phyloP scores from a whole-genome alignment of 2,113 vertebrate genomes.

The Lates calcarifer region DNA sequence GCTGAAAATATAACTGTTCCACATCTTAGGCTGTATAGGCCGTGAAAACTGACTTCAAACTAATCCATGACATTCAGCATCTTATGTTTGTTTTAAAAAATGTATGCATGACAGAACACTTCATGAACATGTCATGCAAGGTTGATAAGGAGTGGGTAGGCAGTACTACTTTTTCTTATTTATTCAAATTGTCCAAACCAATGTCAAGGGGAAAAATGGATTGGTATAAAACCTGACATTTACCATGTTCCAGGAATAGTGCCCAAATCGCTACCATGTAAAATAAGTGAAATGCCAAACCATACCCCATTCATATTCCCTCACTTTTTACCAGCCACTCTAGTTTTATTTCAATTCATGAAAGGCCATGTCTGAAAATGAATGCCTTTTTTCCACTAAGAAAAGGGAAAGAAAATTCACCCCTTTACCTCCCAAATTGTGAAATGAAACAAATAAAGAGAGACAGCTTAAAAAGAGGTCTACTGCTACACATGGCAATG shows the following conservation, averaged over 20 bases:
- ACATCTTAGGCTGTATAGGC: background rate
- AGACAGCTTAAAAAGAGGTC: constrained; percentile 49
- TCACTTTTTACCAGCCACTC: constrained; percentile 74
- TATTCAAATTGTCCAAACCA: constrained; percentile 58
- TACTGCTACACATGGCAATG: constrained; percentile 70
- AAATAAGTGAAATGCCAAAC: constrained; percentile 82
- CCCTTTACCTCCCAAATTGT: constrained; percentile 69
- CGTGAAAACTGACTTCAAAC: background rate
- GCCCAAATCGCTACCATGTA: constrained; percentile 73
- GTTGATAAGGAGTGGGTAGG: constrained; percentile 36
- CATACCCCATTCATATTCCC: constrained; percentile 75
- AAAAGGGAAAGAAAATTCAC: constrained; percentile 68
- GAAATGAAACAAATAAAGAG: constrained; percentile 69
- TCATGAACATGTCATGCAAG: constrained; percentile 3
- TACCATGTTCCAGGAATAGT: constrained; percentile 79
- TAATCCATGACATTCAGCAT: background rate
- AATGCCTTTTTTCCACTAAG: constrained; percentile 76
- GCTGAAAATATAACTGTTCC: background rate
- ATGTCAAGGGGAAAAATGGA: constrained; percentile 65
- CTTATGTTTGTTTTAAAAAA: constrained; percentile 49
- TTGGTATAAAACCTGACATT: constrained; percentile 79
- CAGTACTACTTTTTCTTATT: constrained; percentile 46
- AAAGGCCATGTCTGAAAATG: constrained; percentile 70
- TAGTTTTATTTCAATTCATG: constrained; percentile 76
- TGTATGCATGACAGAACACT: constrained; percentile 5